Base-by-base conservation (phyloP, 2,113 vertebrate genomes). In the Empidonax traillii region DNA sequence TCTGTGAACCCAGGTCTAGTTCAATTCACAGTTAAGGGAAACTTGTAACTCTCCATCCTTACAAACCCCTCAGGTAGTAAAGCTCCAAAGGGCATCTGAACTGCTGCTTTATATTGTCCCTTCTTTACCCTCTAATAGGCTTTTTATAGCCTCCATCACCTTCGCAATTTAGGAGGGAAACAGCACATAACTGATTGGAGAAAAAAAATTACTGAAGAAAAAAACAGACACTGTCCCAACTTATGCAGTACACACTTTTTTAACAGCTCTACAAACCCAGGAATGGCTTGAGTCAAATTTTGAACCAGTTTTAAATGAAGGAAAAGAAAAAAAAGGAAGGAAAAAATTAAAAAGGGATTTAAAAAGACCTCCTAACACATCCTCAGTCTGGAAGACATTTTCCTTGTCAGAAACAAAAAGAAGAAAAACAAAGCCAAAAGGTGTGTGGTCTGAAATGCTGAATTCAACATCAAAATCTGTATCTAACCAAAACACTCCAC, bases 81-180 rank as follows among this genome's bases (percentile, higher is more conserved):
- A 87, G 83, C 24, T 67, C 2, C 2, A 77, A 51, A 91, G 89
- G 22, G 86, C n/a, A 43, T 23, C 30, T 35, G 51, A n/a, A 63
- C 21, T 1, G 1, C 35, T 87, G 30, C 33, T 85, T 68, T 56
- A 79, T 31, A 67, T 56, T 83, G 31, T 17, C 27, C 44, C 16
- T 47, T 73, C 44, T 93, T 75, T 31, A 89, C 11, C 7, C 14
- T 53, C n/a, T n/a, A 67, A 74, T 10, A 67, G n/a, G 31, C 41
- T 93, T 85, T 89, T 87, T 24, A 73, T 16, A 83, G 53, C 31
- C 62, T 83, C 44, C n/a, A 33, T 62, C 67, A 83, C 41, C 53
- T 85, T 76, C 82, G 71, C 59, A 37, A 22, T 49, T 73, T 63
- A 95, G 71, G 82, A 94, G 94, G 62, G 53, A 91, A 93, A 85